Evolutionary conservation across 2,113 vertebrate species (phyloP).

Genomic region (Pangasianodon gigas): DNA sequence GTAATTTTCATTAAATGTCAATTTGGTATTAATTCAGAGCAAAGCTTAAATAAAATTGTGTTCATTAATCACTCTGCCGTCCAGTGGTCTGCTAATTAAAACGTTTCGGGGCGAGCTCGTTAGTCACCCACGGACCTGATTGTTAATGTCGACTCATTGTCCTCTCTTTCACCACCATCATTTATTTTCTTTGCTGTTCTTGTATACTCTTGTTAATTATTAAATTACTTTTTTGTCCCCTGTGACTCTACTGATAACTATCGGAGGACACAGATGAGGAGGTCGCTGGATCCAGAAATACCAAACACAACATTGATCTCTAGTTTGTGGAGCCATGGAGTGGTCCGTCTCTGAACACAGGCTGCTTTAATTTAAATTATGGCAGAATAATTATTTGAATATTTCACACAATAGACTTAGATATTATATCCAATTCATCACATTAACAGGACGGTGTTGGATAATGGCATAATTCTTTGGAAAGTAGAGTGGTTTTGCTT

Average conservation of each 20-base stretch:
- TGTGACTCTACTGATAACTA: conserved; percentile 69
- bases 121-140: conserved; percentile 81
- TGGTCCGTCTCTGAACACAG: neutral
- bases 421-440: neutral
- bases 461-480: neutral
- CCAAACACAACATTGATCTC: conserved; percentile 41
- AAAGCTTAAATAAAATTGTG: conserved; percentile 81
- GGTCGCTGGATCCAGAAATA: conserved; percentile 42
- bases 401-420: neutral
- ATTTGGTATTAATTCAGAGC: conserved; percentile 83
- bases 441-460: neutral
- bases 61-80: conserved; percentile 81
- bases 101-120: conserved; percentile 77
- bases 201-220: conserved; percentile 80
- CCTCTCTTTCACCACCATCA: conserved; percentile 73
- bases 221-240: conserved; percentile 69
- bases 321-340: neutral
- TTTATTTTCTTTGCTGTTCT: conserved; percentile 81
- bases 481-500: neutral
- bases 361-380: conserved; percentile 6
- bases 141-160: conserved; percentile 82
- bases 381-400: neutral
- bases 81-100: conserved; percentile 81
- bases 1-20: conserved; percentile 85
- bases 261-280: conserved; percentile 59